These are phyloP conservation scores for Anniella stebbinsi DNA, from an alignment of 2,797 vertebrate species.

Conservation along the genomic window DNA sequence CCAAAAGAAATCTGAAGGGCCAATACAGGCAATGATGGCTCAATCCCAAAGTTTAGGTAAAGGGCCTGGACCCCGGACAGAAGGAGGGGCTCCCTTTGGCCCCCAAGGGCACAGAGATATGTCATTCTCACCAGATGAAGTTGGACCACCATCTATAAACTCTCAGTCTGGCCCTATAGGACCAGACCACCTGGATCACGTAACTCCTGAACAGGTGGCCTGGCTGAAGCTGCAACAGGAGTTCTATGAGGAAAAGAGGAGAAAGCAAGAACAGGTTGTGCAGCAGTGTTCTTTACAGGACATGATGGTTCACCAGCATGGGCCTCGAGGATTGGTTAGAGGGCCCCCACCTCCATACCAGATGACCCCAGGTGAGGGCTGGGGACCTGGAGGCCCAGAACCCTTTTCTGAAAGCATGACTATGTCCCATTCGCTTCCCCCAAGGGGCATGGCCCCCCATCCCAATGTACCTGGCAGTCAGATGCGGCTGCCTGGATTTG, in stretches of 20 bases:
- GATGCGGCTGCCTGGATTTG: slow-evolving; percentile 96
- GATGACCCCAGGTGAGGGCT: slow-evolving; percentile 94
- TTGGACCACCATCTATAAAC: slow-evolving; percentile 91
- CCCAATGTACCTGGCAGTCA: slow-evolving; percentile 83
- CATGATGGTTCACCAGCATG: slow-evolving; percentile 97
- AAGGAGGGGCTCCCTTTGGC: slow-evolving; percentile 92
- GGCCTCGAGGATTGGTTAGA: slow-evolving; percentile 92
- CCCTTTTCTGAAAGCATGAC: slow-evolving; percentile 93
- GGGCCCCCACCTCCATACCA: slow-evolving; percentile 97
- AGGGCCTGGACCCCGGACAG: slow-evolving; percentile 91
- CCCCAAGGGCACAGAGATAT: slow-evolving; percentile 95
- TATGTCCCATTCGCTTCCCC: slow-evolving; percentile 86
- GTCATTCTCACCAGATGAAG: slow-evolving; percentile 95
- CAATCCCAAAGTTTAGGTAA: slow-evolving; percentile 98
- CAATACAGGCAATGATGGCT: slow-evolving; percentile 98
- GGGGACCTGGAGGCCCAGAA: slow-evolving; percentile 90
- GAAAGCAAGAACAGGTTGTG: slow-evolving; percentile 95
- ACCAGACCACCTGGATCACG: slow-evolving; percentile 93
- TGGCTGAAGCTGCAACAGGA: slow-evolving; percentile 99
- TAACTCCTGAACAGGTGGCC: slow-evolving; percentile 98
- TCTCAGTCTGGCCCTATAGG: slow-evolving; percentile 83
- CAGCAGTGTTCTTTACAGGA: slow-evolving; percentile 96
- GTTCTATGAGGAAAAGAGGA: slow-evolving; percentile 97
- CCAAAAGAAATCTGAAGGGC: slow-evolving; percentile 90
- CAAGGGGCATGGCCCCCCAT: slow-evolving; percentile 91